Evolutionary conservation across 2,113 vertebrate species (phyloP), one percentile per base, ranked within the genome.

Genomic region (Orycteropus afer): DNA sequence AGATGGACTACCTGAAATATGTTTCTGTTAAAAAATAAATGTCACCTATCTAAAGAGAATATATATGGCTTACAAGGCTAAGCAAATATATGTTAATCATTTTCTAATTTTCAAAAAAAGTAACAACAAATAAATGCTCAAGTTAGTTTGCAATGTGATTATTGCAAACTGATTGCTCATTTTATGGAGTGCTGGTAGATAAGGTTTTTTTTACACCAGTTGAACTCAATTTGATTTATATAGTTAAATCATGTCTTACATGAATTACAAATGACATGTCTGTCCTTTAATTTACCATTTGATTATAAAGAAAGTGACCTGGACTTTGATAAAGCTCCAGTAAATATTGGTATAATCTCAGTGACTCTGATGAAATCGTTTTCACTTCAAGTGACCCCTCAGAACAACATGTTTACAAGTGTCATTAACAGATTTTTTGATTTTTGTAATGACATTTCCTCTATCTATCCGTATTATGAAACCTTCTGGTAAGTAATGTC

Each of bases 401-500:
- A 2, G 15, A 61, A 45, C 37, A 55, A 65, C 86, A n/a, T 96
- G 74, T 97, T 97, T 90, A 92, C 69, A 89, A 42, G 90, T 89
- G 94, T 90, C 85, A 71, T 61, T 61, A 71, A 83, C 20, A 40
- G 83, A 53, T 1, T 32, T 86, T 89, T 94, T 90, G 20, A 27
- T 53, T 92, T 97, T 94, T 91, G 92, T 37, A 92, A 83, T 14
- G 73, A 32, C 29, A 23, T 45, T 78, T 77, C 47, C 34, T 42
- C 45, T 71, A 96, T 92, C 77, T 78, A 13, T 83, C 57, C 89
- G 29, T 61, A 45, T 97, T 97, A 95, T 93, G 96, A 95, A 97
- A 97, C 29, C 93, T 90, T 96, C 90, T 92, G 63, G 42, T 76
- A 94, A 94, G 22, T 80, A 25, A 18, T 53, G 10, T 74, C 55